Percentiles rank a stretch among this genome's conserved stretches.
Evolutionary conservation across 2,113 vertebrate species (phyloP).

Genomic region (Petrocephalus zakoni): DNA sequence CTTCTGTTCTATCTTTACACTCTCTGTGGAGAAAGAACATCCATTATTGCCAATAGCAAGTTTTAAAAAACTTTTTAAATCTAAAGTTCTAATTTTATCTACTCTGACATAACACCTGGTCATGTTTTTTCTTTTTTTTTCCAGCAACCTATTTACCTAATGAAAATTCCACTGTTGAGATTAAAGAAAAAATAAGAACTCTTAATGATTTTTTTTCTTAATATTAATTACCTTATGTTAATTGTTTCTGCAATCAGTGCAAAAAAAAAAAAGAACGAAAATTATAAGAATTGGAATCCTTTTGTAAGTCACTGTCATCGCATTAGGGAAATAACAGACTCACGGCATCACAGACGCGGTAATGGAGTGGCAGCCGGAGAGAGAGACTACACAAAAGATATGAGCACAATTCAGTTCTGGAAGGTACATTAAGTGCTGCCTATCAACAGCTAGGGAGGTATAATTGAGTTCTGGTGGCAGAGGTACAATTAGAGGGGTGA

Average conservation of each 20-base stretch:
- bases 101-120: neutral
- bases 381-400: neutral
- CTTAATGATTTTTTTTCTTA: neutral
- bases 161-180: neutral
- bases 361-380: neutral
- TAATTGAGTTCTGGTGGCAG: neutral
- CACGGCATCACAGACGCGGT: neutral
- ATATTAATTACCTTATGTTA: constrained; percentile 1
- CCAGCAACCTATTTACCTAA: neutral
- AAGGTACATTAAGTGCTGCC: constrained; percentile 6
- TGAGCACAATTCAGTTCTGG: neutral
- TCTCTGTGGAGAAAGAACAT: neutral
- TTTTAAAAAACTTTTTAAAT: neutral
- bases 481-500: neutral
- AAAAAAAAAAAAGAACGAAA: neutral
- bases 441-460: constrained; percentile 1
- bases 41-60: neutral
- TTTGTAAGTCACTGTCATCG: neutral
- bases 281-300: neutral
- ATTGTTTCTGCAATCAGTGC: neutral
- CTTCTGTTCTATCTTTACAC: neutral
- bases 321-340: neutral
- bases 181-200: neutral
- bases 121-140: neutral
- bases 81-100: neutral